Base-by-base conservation (phyloP, 2,888 invertebrate genomes). In the Tetropium fuscum region DNA sequence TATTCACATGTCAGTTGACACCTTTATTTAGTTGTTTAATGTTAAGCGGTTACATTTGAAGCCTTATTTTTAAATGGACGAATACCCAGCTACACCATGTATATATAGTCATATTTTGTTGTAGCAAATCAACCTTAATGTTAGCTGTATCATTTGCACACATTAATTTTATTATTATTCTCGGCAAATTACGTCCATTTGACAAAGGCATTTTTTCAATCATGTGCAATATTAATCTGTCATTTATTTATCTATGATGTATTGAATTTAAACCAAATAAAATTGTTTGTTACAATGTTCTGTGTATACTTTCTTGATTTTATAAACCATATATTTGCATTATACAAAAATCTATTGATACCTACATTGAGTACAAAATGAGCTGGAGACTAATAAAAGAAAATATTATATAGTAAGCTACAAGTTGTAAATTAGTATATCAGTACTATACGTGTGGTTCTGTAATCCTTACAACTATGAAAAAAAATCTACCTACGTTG, bases 221-320 rank as follows among this genome's bases (percentile, higher is more conserved):
- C 78, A 81, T 81, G 81, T 81, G 81, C 81, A 81, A 81, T 81
- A 81, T 81, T 81, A 81, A 79, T 80, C 79, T 80, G 79, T 81
- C 75, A 75, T 80, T 81, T 80, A 81, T 81, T 81, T 81, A 81
- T 81, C 80, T 80, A 81, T 78, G 75, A 80, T 81, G 81, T 81
- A 81, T 81, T 80, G 78, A 81, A 79, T 78, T 80, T 79, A 81
- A 81, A 80, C 80, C 80, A 81, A 81, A 81, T 80, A 81, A 81
- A 81, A 80, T 78, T 81, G 81, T 81, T 81, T 81, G 81, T 81
- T 81, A 81, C 81, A 81, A 72, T 36, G 20, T 48, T n/a, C 20
- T 49, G 48, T 34, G 48, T 41, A 19, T 44, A 20, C 54, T 58
- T 55, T 53, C 43, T 56, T 20, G 5, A 38, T 18, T 19, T 19